A percentile compares a stretch with the other conserved stretches of the same genome.
These are phyloP conservation scores for Drosophila mauritiana DNA, from an alignment of 1,140 invertebrate genomes.

Conservation along the genomic window DNA sequence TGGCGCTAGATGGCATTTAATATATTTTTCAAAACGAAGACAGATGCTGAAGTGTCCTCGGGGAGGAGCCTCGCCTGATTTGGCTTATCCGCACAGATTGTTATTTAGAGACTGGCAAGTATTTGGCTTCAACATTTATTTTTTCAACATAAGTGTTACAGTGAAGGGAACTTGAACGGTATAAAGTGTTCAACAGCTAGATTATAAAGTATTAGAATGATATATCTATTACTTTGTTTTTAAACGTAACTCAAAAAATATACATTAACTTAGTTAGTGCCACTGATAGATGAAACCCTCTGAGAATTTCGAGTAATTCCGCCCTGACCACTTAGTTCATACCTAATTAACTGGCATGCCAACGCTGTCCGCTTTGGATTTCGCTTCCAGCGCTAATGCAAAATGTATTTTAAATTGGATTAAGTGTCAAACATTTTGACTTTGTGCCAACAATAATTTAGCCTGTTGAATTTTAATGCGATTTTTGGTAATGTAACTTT, in stretches of 20 bases:
- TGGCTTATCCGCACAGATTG: conserved; percentile 25
- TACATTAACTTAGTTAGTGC: conserved; percentile 6
- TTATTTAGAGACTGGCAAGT: conserved; percentile 13
- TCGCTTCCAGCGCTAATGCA: conserved; percentile 59
- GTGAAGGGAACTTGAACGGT: too few relatives aligned
- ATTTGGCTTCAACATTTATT: background rate
- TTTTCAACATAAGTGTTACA: too few relatives aligned
- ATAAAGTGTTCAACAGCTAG: too few relatives aligned
- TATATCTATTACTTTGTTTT: background rate
- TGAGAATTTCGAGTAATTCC: conserved; percentile 19
- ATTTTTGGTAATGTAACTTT: conserved; percentile 69
- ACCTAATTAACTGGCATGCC: conserved; percentile 37
- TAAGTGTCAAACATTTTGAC: conserved; percentile 80
- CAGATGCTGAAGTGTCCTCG: conserved; percentile 21
- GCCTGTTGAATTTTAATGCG: conserved; percentile 72
- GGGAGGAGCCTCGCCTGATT: conserved; percentile 9
- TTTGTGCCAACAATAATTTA: conserved; percentile 72
- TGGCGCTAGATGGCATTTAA: conserved; percentile 42
- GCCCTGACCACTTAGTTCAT: conserved; percentile 17
- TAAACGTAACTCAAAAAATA: background rate
- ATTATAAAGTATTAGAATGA: too few relatives aligned
- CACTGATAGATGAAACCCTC: conserved; percentile 4
- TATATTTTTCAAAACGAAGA: conserved; percentile 37
- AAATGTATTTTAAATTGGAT: conserved; percentile 80
- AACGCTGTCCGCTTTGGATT: conserved; percentile 31